Base-by-base conservation (phyloP, 1,140 invertebrate genomes). In the Platorchestia sp. region DNA sequence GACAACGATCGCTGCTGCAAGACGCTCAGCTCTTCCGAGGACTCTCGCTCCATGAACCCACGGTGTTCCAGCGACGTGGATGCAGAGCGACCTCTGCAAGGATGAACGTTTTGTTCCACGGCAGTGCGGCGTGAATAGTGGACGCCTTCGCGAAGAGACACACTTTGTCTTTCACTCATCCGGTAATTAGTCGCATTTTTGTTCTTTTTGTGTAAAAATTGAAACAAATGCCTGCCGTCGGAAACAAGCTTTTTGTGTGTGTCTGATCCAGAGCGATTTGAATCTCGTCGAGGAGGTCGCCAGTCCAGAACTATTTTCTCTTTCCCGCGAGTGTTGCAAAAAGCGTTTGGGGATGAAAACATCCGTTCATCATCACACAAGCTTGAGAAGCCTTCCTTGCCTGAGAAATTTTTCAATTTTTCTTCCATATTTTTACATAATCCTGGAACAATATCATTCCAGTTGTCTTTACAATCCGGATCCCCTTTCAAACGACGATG, bases 401-500 rank as follows among this genome's bases (percentile, higher is more conserved):
- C 40, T 14, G 43, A 36, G 40, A 45, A 47, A 93, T 42, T 47
- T 93, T 45, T 47, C 7, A 93, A 27, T 19, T 44, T 45, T 44
- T 44, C 36, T 93, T 93, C 91, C 45, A 93, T 45, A 44, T 45
- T 47, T n/a, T 45, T 44, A 36, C 91, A 93, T 40, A 45, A 40
- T 45, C 91, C 91, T 10, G 45, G 91, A 45, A 45, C 91, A 47
- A 44, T 44, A n/a, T 93, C 91, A 45, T 45, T 40, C 91, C 91
- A 93, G 36, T 44, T 93, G 16, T 47, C 44, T 45, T 42, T 0
- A n/a, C 7, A 40, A 10, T 0, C 43, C 0, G 45, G 47, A 10
- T 96, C 96, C 0, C 96, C 96, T 44, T 96, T 96, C 41, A 96
- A 95, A 53, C 95, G 95, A 45, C 95, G 95, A 95, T 96, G 95